These are phyloP conservation scores for Idris sp. DNA, from an alignment of 1,140 invertebrate species.

Conservation along the genomic window DNA sequence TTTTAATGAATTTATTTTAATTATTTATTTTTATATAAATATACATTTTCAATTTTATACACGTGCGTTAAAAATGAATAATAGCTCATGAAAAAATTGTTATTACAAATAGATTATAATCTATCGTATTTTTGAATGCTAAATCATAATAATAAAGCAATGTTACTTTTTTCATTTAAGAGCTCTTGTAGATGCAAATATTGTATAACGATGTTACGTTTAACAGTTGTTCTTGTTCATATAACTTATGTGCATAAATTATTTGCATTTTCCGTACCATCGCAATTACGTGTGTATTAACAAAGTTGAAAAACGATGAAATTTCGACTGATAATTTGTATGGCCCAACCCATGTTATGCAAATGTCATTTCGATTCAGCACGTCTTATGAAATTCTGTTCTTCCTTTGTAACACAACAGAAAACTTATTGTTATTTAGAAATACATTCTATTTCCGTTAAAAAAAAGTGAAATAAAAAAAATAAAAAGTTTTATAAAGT, in stretches of 20 bases:
- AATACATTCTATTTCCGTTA: too few relatives aligned
- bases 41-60: too few relatives aligned
- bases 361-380: conserved; percentile 14
- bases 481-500: too few relatives aligned
- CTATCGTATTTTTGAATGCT: too few relatives aligned
- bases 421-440: too few relatives aligned
- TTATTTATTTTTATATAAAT: too few relatives aligned
- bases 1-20: too few relatives aligned
- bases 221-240: conserved; percentile 20
- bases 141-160: conserved; percentile 10
- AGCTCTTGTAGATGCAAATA: conserved; percentile 34
- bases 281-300: conserved; percentile 25
- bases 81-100: too few relatives aligned
- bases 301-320: conserved; percentile 15
- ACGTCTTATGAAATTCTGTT: not conserved
- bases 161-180: conserved; percentile 28
- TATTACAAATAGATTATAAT: too few relatives aligned
- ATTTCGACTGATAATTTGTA: conserved; percentile 23
- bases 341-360: conserved; percentile 15
- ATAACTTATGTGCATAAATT: conserved; percentile 46
- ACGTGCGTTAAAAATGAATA: too few relatives aligned
- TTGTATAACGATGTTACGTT: conserved; percentile 36
- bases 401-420: not conserved
- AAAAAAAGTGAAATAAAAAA: too few relatives aligned
- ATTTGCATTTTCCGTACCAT: conserved; percentile 16